Percentiles rank a stretch among this genome's conserved stretches.
phyloP scores from a whole-genome alignment of 2,888 invertebrate species.

The Dascillus cervinus region DNA sequence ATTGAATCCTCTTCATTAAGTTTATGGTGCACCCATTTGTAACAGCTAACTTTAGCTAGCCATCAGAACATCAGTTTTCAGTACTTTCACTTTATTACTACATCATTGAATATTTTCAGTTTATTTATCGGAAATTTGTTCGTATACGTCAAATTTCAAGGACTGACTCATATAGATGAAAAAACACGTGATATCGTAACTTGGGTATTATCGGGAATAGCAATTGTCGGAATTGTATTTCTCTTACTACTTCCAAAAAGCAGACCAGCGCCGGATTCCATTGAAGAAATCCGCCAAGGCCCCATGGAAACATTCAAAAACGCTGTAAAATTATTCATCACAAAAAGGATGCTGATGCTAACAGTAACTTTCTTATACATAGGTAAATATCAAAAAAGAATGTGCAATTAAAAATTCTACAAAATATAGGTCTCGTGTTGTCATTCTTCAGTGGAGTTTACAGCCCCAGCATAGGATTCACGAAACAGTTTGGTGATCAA shows the following conservation, averaged over 20 bases:
- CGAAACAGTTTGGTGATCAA: constrained; percentile 63
- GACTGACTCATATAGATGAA: constrained; percentile 62
- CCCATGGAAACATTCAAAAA: constrained; percentile 64
- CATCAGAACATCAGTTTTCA: too few species aligned
- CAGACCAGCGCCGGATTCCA: constrained; percentile 41
- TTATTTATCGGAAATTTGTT: constrained; percentile 93
- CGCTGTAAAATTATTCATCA: constrained; percentile 69
- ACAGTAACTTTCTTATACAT: constrained; percentile 86
- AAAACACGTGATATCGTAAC: constrained; percentile 72
- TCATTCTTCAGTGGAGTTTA: constrained; percentile 97
- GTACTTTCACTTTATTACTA: too few species aligned
- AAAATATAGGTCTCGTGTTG: constrained; percentile 79
- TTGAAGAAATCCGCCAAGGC: constrained; percentile 41
- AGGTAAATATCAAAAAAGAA: too few species aligned
- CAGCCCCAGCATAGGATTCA: constrained; percentile 86
- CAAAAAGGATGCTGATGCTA: constrained; percentile 76
- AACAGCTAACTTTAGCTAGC: too few species aligned
- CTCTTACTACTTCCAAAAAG: constrained; percentile 55
- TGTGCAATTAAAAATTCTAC: too few species aligned
- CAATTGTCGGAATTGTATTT: constrained; percentile 63
- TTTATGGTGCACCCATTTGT: too few species aligned
- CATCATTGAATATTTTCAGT: too few species aligned
- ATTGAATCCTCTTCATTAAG: too few species aligned
- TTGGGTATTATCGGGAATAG: constrained; percentile 66
- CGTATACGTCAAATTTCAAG: constrained; percentile 86